phyloP scores from a whole-genome alignment of 2,113 vertebrate genomes.

The Copsychus sechellarum region DNA sequence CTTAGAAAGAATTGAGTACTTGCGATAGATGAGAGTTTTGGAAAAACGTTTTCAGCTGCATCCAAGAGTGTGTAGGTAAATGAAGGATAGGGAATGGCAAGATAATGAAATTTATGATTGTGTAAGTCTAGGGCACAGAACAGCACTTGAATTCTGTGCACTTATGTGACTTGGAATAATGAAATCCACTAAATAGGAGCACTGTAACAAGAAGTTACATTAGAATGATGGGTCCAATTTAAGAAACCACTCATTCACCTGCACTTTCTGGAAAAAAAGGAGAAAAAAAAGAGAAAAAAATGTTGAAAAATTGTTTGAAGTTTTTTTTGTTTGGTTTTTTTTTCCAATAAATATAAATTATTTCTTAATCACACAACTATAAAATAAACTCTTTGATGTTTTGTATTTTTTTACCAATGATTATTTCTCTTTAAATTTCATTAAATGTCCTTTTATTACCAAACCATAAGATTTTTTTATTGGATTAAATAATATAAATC shows the following conservation, averaged over 20 bases:
- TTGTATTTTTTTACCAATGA: background rate
- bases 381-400: background rate
- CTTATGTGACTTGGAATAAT: background rate
- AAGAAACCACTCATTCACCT: background rate
- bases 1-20: background rate
- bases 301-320: background rate
- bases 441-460: background rate
- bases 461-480: background rate
- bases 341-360: background rate
- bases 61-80: background rate
- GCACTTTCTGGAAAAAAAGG: background rate
- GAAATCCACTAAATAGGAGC: background rate
- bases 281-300: background rate
- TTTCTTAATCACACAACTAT: background rate
- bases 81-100: background rate
- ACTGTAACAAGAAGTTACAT: background rate
- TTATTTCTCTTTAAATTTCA: background rate
- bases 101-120: background rate
- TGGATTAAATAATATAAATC: background rate
- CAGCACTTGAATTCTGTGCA: background rate
- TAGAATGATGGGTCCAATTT: background rate
- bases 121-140: background rate
- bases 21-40: background rate
- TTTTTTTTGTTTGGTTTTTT: too few relatives aligned
- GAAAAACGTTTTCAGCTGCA: background rate